Base-by-base conservation (phyloP, 2,113 vertebrate genomes). In the Lipophrys pholis region DNA sequence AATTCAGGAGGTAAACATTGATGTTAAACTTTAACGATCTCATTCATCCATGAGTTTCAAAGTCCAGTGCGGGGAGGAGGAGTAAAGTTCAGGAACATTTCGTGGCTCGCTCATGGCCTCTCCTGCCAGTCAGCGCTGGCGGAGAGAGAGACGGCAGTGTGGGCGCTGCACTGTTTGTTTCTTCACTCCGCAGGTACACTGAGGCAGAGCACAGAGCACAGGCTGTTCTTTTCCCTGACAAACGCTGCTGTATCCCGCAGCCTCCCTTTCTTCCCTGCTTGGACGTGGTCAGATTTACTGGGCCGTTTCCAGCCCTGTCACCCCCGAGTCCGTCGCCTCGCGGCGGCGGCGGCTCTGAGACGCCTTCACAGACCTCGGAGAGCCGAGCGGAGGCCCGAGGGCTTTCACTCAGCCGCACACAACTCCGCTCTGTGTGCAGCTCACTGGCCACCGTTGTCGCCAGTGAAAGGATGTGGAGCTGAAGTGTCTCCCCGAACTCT, bases 381-480 rank as follows among this genome's bases (percentile, higher is more conserved):
- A 46, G 57, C 61, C 63, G 76, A 67, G n/a, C 15, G 5, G 56
- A 78, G 64, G 71, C 73, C 82, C 3, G 64, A 63, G 77, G 69
- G 65, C 76, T 84, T 86, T 87, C 62, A 71, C 75, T 80, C 61
- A 53, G 38, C 54, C 36, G 8, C 49, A 91, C 78, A 88, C 76
- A 84, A 74, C 50, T 46, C 61, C 73, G 71, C 76, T 90, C 57
- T 90, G 40, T 91, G 71, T 38, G 40, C 56, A 56, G 64, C 64
- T 80, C 76, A 68, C 74, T 81, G 77, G n/a, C n/a, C n/a, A n/a
- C n/a, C 38, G 68, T 54, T 56, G n/a, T n/a, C n/a, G n/a, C n/a
- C n/a, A n/a, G n/a, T n/a, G n/a, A n/a, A n/a, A n/a, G n/a, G n/a
- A n/a, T n/a, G n/a, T n/a, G n/a, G 74, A 41, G 5, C 56, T 52